Base-by-base conservation (phyloP, 2,797 vertebrate species). In the Phyllotis vaccarum region DNA sequence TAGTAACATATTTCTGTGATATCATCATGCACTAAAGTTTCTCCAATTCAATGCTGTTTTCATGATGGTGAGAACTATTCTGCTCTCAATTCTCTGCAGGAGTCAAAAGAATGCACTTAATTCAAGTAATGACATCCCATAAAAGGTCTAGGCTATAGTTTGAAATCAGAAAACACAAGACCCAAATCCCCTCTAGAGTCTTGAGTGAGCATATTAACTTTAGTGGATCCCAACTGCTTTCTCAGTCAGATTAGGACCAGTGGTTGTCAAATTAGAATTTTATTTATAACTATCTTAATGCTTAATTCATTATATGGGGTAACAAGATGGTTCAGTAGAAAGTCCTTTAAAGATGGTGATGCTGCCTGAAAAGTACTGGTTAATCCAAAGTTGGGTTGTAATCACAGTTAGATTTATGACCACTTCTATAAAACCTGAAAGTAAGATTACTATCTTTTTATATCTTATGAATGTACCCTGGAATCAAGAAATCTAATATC, bases 401-500 rank as follows among this genome's bases (percentile, higher is more conserved):
- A 74, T 49, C 34, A 88, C 1, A 95, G 54, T 78, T 60, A 83
- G 40, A 74, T 81, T 56, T 88, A 43, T 82, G 62, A 81, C 40
- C 12, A 52, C 21, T 37, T 87, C 37, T 91, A 22, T n/a, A 24
- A 96, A 46, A 89, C 9, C 22, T 68, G 31, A 40, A 79, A 37
- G 22, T 75, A 19, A 93, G 80, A 79, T 29, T 62, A 34, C 31
- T 64, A 70, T 56, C 16, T 85, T 90, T 49, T 31, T 54, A 78
- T 12, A 81, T 56, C 46, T 86, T 40, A 27, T 78, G 8, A 95
- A 80, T 16, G 7, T 64, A 60, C 17, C 43, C 92, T 93, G n/a
- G 22, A 96, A 58, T 86, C 82, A 89, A 88, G 76, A 92, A 86
- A 96, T 78, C 34, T 96, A 37, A 1, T 58, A 79, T 83, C 29